Conservation (phyloP, 1,140 invertebrate species). For the Ganaspis sp. region DNA sequence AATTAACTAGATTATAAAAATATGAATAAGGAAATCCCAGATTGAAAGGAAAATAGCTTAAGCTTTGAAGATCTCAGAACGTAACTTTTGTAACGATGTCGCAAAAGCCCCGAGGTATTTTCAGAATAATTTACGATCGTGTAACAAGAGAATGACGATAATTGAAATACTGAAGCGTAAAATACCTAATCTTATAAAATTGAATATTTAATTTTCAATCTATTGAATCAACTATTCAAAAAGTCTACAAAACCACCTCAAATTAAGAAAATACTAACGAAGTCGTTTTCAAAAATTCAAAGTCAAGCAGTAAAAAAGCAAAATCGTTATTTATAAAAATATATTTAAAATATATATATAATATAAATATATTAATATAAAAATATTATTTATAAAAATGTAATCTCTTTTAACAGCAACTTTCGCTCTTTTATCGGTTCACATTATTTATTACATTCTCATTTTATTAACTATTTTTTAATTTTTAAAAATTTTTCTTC, state of each 20-base stretch:
- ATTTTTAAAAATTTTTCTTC: too few relatives aligned
- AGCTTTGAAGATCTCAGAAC: slow-evolving; percentile 10
- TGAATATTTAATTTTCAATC: too few relatives aligned
- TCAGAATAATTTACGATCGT: not conserved
- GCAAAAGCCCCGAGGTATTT: not conserved
- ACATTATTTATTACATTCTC: too few relatives aligned
- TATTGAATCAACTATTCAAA: not conserved
- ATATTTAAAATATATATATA: too few relatives aligned
- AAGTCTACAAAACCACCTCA: not conserved
- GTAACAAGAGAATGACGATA: not conserved
- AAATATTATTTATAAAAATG: too few relatives aligned
- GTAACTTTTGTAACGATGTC: slow-evolving; percentile 9
- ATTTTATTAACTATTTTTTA: too few relatives aligned
- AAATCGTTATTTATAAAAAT: too few relatives aligned
- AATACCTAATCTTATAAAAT: too few relatives aligned
- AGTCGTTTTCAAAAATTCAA: not conserved
- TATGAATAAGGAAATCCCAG: slow-evolving; percentile 2
- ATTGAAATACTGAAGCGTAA: not conserved
- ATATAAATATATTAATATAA: too few relatives aligned
- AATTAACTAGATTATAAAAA: slow-evolving; percentile 5
- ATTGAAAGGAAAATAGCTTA: not conserved
- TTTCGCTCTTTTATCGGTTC: too few relatives aligned
- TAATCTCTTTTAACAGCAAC: too few relatives aligned
- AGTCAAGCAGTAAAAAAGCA: not conserved
- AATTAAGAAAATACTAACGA: too few relatives aligned